phyloP scores from a whole-genome alignment of 2,888 invertebrate genomes.

The Microdon myrmicae region DNA sequence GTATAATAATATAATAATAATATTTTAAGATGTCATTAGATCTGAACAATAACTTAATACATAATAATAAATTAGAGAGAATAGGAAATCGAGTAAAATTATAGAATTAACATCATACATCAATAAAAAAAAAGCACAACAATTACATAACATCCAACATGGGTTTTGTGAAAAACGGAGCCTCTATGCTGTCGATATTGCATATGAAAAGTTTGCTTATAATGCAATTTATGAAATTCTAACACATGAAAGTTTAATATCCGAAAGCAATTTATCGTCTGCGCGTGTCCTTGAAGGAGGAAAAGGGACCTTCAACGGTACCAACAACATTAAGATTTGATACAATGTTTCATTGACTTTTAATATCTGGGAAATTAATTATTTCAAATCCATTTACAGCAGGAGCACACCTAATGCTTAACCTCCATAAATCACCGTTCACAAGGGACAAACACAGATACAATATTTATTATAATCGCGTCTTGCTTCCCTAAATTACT shows the following conservation, averaged over 20 bases:
- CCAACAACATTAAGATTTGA: background rate
- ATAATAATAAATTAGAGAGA: too few relatives aligned
- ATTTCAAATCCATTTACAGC: constrained; percentile 19
- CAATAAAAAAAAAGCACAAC: too few relatives aligned
- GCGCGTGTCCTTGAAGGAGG: background rate
- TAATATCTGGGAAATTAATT: constrained; percentile 42
- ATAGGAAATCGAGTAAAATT: too few relatives aligned
- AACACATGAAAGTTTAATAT: constrained; percentile 41
- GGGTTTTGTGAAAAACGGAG: too few relatives aligned
- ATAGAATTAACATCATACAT: too few relatives aligned
- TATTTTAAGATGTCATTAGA: too few relatives aligned
- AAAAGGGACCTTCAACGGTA: constrained; percentile 1
- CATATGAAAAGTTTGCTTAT: too few relatives aligned
- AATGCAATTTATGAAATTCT: too few relatives aligned
- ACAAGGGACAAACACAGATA: constrained; percentile 1
- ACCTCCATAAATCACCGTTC: constrained; percentile 37
- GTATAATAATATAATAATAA: too few relatives aligned
- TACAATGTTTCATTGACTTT: background rate
- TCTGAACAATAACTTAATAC: too few relatives aligned
- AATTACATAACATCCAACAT: too few relatives aligned
- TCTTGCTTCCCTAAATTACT: constrained; percentile 22
- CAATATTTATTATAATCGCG: constrained; percentile 26
- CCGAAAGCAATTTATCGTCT: constrained; percentile 30
- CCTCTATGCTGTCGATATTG: too few relatives aligned
- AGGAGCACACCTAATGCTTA: constrained; percentile 14